A percentile compares a stretch with the other conserved stretches of the same genome.
phyloP scores from a whole-genome alignment of 2,888 invertebrate species.

The Lycophotia porphyrea region DNA sequence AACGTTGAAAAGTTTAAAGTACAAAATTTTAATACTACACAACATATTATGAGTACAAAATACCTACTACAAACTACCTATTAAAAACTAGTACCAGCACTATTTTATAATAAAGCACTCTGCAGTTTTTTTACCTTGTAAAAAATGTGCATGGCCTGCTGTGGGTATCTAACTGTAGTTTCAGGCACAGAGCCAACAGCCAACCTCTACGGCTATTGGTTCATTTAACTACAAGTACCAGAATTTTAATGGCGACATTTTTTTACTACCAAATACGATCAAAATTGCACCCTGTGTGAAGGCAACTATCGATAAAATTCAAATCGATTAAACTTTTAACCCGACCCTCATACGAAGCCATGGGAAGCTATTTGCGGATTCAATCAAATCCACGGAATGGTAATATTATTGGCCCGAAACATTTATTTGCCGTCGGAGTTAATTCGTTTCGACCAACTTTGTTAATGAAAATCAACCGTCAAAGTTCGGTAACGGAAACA shows the following conservation, averaged over 20 bases:
- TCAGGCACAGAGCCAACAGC: slow-evolving; percentile 30
- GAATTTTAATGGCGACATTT: background rate
- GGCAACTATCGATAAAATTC: slow-evolving; percentile 61
- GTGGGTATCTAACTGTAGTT: background rate
- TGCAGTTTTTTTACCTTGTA: background rate
- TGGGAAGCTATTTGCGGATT: slow-evolving; percentile 89
- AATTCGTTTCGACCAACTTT: slow-evolving; percentile 68
- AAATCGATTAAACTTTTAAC: slow-evolving; percentile 55
- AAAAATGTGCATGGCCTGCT: background rate
- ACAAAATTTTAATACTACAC: background rate
- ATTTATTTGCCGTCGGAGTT: slow-evolving; percentile 73
- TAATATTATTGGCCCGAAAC: slow-evolving; percentile 83
- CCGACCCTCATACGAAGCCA: slow-evolving; percentile 76
- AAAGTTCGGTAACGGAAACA: slow-evolving; percentile 54
- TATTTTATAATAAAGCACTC: background rate
- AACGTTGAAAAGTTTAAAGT: background rate
- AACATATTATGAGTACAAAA: too few relatives aligned
- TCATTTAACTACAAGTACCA: slow-evolving; percentile 21
- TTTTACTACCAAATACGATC: background rate
- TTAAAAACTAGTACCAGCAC: too few relatives aligned
- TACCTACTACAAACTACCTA: too few relatives aligned
- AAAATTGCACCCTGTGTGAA: slow-evolving; percentile 7
- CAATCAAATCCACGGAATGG: slow-evolving; percentile 87
- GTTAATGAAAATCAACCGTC: slow-evolving; percentile 67
- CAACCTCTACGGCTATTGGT: slow-evolving; percentile 2